Base-by-base conservation (phyloP, 2,888 invertebrate genomes). In the Aproaerema taeniolella region DNA sequence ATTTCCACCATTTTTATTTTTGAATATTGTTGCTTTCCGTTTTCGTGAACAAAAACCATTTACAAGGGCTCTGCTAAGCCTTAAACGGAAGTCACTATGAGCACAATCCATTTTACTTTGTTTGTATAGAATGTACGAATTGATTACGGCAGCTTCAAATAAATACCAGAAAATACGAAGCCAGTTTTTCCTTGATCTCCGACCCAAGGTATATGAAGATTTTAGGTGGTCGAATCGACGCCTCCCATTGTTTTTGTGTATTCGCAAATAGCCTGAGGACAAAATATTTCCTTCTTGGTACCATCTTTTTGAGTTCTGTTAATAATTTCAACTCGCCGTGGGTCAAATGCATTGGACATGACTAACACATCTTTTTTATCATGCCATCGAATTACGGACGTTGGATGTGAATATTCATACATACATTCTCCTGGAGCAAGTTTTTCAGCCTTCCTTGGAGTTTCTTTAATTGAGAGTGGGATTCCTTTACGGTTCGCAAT, bases 141-240 rank as follows among this genome's bases (percentile, higher is more conserved):
- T 57, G 28, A 53, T 52, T 11, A 51, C 43, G 10, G 50, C 42
- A 9, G 45, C 41, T 45, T 56, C 50, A 30, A 53, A 38, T 24
- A 46, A 32, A 40, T 53, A 61, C 35, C 49, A 57, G 31, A 56
- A 51, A 15, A 59, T 33, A 39, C 52, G 32, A n/a, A n/a, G n/a
- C n/a, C n/a, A 58, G 31, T 36, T 52, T 46, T 56, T 59, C 40
- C 50, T 41, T 10, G 50, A 58, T 43, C 50, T 58, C 10, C 57
- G 47, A 25, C 43, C 43, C 20, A 55, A 49, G 9, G 50, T 41
- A 38, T 61, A 61, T 2, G 59, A 58, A 7, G 50, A 48, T 16
- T 54, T 43, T 41, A 49, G 57, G 44, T 59, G 58, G 37, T 58
- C 57, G 16, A 53, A 42, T 58, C 54, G n/a, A 55, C 20, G 7